Conservation (phyloP, 2,797 vertebrate genomes). For the Eospalax fontanierii region DNA sequence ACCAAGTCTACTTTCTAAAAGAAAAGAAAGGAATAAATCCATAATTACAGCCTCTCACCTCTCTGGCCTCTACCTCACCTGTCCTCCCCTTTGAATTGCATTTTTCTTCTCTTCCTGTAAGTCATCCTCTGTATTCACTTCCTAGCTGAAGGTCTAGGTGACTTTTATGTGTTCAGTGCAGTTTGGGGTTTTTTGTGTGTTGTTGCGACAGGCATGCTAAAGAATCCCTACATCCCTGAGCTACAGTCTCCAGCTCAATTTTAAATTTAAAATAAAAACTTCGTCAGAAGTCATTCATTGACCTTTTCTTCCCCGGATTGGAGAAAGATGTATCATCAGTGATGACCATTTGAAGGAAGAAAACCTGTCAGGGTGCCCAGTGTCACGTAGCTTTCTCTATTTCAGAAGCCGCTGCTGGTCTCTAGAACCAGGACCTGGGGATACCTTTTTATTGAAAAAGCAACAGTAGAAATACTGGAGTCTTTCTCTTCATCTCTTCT, state of each 20-base stretch:
- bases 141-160: neutral
- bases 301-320: neutral
- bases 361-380: neutral
- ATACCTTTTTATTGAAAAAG: neutral
- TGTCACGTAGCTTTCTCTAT: neutral
- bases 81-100: neutral
- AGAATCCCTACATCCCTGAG: neutral
- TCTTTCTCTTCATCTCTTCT: no score
- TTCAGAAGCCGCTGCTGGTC: neutral
- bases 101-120: neutral
- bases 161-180: neutral
- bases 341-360: neutral
- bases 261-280: neutral
- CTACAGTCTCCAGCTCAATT: neutral
- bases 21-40: neutral
- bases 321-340: neutral
- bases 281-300: neutral
- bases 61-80: neutral
- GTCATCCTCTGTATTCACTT: neutral
- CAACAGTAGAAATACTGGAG: neutral
- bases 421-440: neutral
- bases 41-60: rapidly evolving
- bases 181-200: no score
- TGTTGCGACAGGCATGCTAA: neutral
- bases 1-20: neutral